Conservation (phyloP, 1,140 invertebrate species). For the Aethina tumida region DNA sequence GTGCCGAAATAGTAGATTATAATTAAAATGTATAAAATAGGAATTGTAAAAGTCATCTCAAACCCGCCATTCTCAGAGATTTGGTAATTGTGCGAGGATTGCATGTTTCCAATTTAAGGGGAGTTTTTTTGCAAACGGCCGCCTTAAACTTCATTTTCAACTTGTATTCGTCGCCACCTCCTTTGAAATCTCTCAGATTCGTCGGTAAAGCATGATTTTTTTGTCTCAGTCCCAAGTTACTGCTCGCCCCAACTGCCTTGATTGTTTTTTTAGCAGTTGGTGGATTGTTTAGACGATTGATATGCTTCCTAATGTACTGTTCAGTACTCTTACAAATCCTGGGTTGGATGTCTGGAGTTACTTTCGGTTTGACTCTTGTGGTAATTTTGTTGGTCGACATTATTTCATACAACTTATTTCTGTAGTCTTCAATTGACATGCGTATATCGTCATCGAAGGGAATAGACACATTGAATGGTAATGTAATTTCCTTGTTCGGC, state of each 20-base stretch:
- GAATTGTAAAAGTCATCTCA: slow-evolving; percentile 22
- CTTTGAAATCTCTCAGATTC: too few relatives aligned
- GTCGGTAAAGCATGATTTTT: too few relatives aligned
- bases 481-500: slow-evolving; percentile 62
- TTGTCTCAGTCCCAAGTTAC: slow-evolving; percentile 22
- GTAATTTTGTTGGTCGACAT: slow-evolving; percentile 41
- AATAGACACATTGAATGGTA: slow-evolving; percentile 67
- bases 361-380: slow-evolving; percentile 2
- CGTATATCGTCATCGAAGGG: slow-evolving; percentile 82
- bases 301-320: slow-evolving; percentile 19
- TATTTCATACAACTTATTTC: slow-evolving; percentile 82
- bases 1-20: too few relatives aligned
- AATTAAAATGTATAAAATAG: too few relatives aligned
- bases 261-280: slow-evolving; percentile 21
- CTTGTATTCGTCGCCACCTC: too few relatives aligned
- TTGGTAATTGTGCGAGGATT: slow-evolving; percentile 34
- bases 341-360: slow-evolving; percentile 17
- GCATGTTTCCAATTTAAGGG: too few relatives aligned
- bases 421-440: slow-evolving; percentile 82
- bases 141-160: too few relatives aligned
- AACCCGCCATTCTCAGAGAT: slow-evolving; percentile 30
- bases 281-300: slow-evolving; percentile 14
- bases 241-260: slow-evolving; percentile 1
- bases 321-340: slow-evolving; percentile 22
- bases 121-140: too few relatives aligned